Conservation (phyloP, 2,888 invertebrate species). For the Protodeltote pygarga region DNA sequence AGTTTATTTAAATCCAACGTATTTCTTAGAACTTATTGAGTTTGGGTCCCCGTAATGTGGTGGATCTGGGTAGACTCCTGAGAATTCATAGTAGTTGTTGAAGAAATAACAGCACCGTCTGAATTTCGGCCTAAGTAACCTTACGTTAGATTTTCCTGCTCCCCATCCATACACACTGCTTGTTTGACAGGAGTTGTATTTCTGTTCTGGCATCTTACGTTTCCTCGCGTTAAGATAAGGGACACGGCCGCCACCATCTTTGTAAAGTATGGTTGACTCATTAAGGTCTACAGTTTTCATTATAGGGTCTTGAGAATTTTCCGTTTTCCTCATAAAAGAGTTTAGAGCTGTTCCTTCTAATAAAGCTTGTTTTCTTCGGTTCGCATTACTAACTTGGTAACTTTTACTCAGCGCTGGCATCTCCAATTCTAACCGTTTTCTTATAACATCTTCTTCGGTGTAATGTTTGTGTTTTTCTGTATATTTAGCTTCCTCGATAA, state of each 20-base stretch:
- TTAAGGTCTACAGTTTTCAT: constrained; percentile 17
- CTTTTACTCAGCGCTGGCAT: not conserved
- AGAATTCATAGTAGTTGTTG: not conserved
- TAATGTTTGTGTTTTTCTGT: constrained; percentile 4
- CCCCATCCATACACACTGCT: constrained; percentile 17
- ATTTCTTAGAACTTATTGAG: not conserved
- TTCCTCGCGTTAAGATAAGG: constrained; percentile 12
- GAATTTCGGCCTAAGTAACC: not conserved
- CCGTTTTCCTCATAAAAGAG: not conserved
- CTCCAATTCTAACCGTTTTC: not conserved
- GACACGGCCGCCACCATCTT: constrained; percentile 8
- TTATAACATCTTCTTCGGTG: constrained; percentile 8
- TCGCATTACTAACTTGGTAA: not conserved
- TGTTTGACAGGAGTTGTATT: constrained; percentile 11
- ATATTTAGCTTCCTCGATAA: not conserved
- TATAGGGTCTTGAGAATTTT: not conserved
- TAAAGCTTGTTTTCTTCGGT: not conserved
- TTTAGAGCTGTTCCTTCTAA: not conserved
- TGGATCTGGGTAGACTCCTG: constrained; percentile 22
- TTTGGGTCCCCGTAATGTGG: constrained; percentile 8
- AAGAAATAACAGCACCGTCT: constrained; percentile 3
- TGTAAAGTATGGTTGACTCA: constrained; percentile 11
- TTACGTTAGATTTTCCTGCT: not conserved
- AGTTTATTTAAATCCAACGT: not conserved
- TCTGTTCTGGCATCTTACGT: constrained; percentile 18